Base-by-base conservation (phyloP, 2,797 vertebrate species). In the Staurois parvus region DNA sequence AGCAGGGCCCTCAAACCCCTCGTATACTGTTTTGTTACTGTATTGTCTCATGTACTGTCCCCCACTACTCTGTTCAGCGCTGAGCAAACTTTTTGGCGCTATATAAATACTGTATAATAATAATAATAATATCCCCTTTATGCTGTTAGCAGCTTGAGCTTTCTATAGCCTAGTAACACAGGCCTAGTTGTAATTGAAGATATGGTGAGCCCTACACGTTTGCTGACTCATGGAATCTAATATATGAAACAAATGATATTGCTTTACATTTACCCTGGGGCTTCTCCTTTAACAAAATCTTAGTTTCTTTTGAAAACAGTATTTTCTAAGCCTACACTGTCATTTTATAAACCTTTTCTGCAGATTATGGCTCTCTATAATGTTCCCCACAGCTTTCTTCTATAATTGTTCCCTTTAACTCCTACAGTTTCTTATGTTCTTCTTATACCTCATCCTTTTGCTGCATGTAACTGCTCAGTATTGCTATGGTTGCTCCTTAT, bases 351-450 rank as follows among this genome's bases (percentile, higher is more conserved):
- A 11, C 67, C 10, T 2, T 66, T 73, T 15, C 21, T 52, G 29
- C 28, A 80, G n/a, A 21, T 62, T 66, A 75, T 75, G 73, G 21
- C 21, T 64, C 72, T 42, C n/a, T 75, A 75, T 83, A 83, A 74
- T 32, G 70, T 83, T 83, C 81, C 81, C 72, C 73, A 83, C 72
- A 83, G 72, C 45, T 82, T 34, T 75, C 26, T 26, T 64, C 32
- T 26, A 56, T 75, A 66, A 83, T 83, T 83, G 72, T 56, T 75
- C 59, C 72, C 56, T 83, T 45, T 83, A 83, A 75, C 72, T 75
- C 72, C 72, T 66, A 40, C 69, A 81, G 48, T 6, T 21, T 64
- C 69, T 24, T 73, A 72, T 75, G 67, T 67, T 48, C 80, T n/a
- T 73, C 7, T 21, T 76, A 69, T 84, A 76, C 40, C 52, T 84